Base-by-base conservation (phyloP, 2,797 vertebrate species). In the Psittacula echo region DNA sequence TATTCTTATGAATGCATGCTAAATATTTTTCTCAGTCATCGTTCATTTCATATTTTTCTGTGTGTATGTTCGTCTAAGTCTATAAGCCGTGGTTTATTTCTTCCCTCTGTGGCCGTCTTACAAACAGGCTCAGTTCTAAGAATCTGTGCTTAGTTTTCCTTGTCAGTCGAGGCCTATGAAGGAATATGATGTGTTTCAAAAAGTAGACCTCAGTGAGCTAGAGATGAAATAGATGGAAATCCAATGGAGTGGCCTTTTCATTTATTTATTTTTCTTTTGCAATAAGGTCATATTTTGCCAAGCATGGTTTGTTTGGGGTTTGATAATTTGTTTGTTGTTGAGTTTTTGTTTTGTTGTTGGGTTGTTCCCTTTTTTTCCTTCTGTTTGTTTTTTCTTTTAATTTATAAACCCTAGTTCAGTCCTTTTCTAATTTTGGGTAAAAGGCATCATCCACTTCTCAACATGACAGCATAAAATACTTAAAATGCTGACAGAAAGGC, bases 231-330 rank as follows among this genome's bases (percentile, higher is more conserved):
- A 61, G 32, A 23, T 56, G 18, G 47, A 73, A 89, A 11, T 4
- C 30, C 9, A 62, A 4, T 71, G 22, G 18, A 3, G 3, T 7
- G 1, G 11, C 2, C 20, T 56, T 4, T 2, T 24, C 2, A 5
- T 56, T 21, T 37, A 37, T 56, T 32, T 32, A 51, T 71, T 50
- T 4, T 2, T 20, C 24, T 51, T 72, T 50, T 5, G 1, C 45
- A 48, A 37, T 47, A 73, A 62, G 27, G n/a, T 65, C 0, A 5
- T 68, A 51, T 60, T 85, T 29, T 67, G 22, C 26, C 16, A 54
- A 64, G 60, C 5, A 24, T 4, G 6, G 37, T 39, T 85, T 53
- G 29, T 30, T 30, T 54, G 29, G 29, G 51, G 51, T 54, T 54
- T 54, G 18, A 29, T 32, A 11, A 54, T 54, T 32, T 32, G 11